Conservation (phyloP, 2,888 invertebrate genomes). For the Phrixothrix hirtus region DNA sequence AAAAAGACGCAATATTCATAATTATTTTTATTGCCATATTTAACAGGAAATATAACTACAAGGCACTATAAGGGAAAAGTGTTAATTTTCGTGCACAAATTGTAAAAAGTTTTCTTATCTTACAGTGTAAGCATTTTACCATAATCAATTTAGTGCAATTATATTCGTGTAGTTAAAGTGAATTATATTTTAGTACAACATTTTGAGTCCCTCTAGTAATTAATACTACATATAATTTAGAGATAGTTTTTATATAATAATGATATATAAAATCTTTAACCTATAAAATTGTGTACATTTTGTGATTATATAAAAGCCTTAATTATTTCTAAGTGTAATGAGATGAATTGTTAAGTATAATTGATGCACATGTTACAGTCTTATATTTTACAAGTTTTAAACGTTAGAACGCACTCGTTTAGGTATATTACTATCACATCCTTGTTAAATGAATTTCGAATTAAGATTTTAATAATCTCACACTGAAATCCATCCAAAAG, state of each 20-base stretch:
- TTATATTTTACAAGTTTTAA: conserved; percentile 11
- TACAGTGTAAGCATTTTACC: conserved; percentile 11
- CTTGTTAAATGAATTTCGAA: conserved; percentile 5
- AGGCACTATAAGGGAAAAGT: conserved; percentile 38
- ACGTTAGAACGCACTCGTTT: conserved; percentile 5
- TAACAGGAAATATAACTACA: conserved; percentile 31
- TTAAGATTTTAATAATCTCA: conserved; percentile 2
- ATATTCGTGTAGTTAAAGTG: background rate
- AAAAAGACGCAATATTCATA: background rate
- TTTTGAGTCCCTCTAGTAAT: conserved; percentile 20
- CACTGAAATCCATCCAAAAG: background rate
- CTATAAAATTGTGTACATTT: conserved; percentile 19
- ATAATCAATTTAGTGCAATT: conserved; percentile 22
- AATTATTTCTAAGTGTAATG: conserved; percentile 3
- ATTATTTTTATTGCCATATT: conserved; percentile 16
- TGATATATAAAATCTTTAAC: conserved; percentile 16
- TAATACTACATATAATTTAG: conserved; percentile 4
- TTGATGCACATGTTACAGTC: conserved; percentile 17
- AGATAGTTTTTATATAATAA: conserved; percentile 11
- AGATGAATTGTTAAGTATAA: conserved; percentile 12
- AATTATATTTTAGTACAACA: conserved; percentile 5
- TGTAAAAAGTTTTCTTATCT: conserved; percentile 9
- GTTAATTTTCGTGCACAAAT: conserved; percentile 26
- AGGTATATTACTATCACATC: conserved; percentile 21
- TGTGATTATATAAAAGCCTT: conserved; percentile 18